Evolutionary conservation across 2,113 vertebrate species (phyloP), one percentile per base, ranked within the genome.

Genomic region (Sapajus apella): DNA sequence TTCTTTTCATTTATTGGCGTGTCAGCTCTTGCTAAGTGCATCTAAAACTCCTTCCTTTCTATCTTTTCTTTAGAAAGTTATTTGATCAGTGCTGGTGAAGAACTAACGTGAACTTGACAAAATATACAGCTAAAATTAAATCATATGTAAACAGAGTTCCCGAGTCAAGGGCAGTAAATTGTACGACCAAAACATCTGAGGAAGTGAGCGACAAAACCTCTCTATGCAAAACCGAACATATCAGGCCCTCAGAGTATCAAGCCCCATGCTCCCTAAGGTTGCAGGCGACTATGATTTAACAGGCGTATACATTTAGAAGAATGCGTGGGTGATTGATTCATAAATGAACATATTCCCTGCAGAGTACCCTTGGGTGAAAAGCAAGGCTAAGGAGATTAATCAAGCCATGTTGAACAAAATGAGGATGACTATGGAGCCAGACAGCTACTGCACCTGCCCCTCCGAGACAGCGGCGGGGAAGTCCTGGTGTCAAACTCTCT

Each of bases 381-480:
- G 32, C 50, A 8, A 72, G 64, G 3, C 18, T 37, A 37, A 66
- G 14, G 17, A 9, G 64, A 81, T 23, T 56, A 47, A 35, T 13
- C 3, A 45, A 56, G 30, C 11, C 30, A 17, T 8, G 40, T 11
- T 14, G 3, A 13, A 21, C 70, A 50, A 68, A 43, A 56, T 61
- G 27, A 50, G 50, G 66, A 27, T 7, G 10, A 32, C 13, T 14
- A 6, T 18, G 30, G 21, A 47, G 3, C 20, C 50, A 35, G n/a
- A 8, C 9, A 5, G 8, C 25, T 3, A 8, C n/a, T 8, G 12
- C 18, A 43, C 7, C 37, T 0, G 5, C 18, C 25, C 6, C 6
- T 25, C 18, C 2, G 6, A n/a, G 6, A 58, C 4, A 1, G 7
- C 20, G 35, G n/a, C 8, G 81, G 23, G 3, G 3, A 12, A 21